Evolutionary conservation across 2,888 invertebrate species (phyloP).

Genomic region (Orthosia gothica): DNA sequence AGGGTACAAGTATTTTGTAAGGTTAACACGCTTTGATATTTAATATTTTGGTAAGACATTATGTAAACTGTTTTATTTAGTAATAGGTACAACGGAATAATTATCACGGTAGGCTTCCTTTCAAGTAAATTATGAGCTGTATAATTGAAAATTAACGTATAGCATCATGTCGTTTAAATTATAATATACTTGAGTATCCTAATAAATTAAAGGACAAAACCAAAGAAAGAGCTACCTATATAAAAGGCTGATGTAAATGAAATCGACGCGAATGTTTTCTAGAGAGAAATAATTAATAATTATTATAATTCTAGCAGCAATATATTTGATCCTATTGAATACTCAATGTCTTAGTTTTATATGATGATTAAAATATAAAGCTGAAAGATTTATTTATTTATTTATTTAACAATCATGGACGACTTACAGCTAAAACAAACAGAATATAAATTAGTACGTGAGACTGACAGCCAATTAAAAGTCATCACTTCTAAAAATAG

Average conservation of each 20-base stretch:
- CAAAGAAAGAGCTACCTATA: not conserved
- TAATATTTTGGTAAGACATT: not conserved
- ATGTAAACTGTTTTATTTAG: not conserved
- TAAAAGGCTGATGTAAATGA: not conserved
- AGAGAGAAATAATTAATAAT: too few relatives aligned
- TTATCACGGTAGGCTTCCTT: not conserved
- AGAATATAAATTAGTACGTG: too few relatives aligned
- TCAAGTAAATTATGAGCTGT: not conserved
- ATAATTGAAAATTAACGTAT: not conserved
- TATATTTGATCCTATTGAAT: not conserved
- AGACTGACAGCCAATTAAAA: too few relatives aligned
- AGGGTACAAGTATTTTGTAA: not conserved
- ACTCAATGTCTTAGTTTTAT: not conserved
- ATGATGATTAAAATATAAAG: not conserved
- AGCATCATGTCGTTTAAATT: not conserved
- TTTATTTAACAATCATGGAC: too few relatives aligned
- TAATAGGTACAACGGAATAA: not conserved
- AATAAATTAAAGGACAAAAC: too few relatives aligned
- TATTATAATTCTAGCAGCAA: too few relatives aligned
- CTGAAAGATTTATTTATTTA: too few relatives aligned
- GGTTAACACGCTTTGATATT: not conserved
- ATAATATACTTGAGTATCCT: not conserved
- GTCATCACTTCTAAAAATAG: too few relatives aligned
- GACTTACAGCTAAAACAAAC: too few relatives aligned
- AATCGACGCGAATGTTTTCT: not conserved